phyloP scores from a whole-genome alignment of 2,888 invertebrate species.

The Dynastes hyllus region DNA sequence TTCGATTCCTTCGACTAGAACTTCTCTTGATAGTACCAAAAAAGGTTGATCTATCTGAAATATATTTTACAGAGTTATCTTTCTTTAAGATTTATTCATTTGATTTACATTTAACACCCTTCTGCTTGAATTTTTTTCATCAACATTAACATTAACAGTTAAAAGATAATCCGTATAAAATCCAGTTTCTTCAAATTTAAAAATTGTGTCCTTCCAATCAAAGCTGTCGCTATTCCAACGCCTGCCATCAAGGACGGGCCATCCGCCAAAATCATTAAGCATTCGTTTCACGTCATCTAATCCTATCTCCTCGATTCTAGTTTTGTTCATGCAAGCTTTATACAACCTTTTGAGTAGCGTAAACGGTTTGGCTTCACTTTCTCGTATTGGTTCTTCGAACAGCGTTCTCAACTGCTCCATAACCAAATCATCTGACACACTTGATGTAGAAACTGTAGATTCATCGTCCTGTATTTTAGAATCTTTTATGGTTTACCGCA shows the following conservation, averaged over 20 bases:
- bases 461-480: constrained; percentile 88
- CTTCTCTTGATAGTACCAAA: constrained; percentile 88
- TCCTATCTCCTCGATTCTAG: constrained; percentile 86
- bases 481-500: constrained; percentile 79
- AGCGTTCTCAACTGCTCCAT: constrained; percentile 82
- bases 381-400: constrained; percentile 78
- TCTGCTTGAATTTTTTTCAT: constrained; percentile 90
- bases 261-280: constrained; percentile 88
- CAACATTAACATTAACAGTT: constrained; percentile 91
- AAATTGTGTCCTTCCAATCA: constrained; percentile 88
- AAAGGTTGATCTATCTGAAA: constrained; percentile 89
- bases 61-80: background rate
- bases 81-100: background rate
- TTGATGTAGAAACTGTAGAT: constrained; percentile 84
- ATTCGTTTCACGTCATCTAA: constrained; percentile 82
- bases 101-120: constrained; percentile 86
- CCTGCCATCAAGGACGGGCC: constrained; percentile 90
- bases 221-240: constrained; percentile 82
- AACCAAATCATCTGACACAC: constrained; percentile 82
- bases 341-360: constrained; percentile 87
- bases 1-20: constrained; percentile 85
- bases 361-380: constrained; percentile 81
- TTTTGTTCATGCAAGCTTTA: constrained; percentile 90
- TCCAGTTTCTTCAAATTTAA: constrained; percentile 85
- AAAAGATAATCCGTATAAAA: constrained; percentile 93